phyloP scores from a whole-genome alignment of 2,888 invertebrate genomes.

The Tiliacea aurago region DNA sequence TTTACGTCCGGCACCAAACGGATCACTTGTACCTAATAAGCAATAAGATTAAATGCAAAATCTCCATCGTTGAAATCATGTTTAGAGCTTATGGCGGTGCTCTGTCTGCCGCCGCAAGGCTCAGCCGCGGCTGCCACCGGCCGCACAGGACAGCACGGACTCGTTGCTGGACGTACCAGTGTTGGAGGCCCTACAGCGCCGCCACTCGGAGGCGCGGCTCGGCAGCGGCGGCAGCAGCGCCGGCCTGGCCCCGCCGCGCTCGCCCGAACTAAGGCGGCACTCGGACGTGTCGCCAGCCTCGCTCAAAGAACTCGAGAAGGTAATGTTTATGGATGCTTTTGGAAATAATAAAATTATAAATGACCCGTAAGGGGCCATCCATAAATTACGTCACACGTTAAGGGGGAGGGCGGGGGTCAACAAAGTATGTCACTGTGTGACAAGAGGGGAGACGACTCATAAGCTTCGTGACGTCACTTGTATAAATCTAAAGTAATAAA shows the following conservation, averaged over 20 bases:
- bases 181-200: constrained; percentile 94
- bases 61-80: neutral
- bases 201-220: constrained; percentile 94
- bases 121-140: constrained; percentile 93
- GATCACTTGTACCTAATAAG: neutral
- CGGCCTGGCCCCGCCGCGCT: constrained; percentile 95
- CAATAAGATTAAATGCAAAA: neutral
- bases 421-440: neutral
- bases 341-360: neutral
- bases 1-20: no score
- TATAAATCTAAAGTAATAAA: neutral
- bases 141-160: constrained; percentile 96
- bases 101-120: constrained; percentile 96
- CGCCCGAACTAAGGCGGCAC: constrained; percentile 95
- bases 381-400: neutral
- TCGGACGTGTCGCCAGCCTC: constrained; percentile 97
- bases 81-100: constrained; percentile 95
- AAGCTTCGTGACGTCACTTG: neutral
- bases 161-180: constrained; percentile 95
- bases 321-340: constrained; percentile 81
- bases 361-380: neutral
- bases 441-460: neutral
- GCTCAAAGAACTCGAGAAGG: constrained; percentile 96
- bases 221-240: constrained; percentile 88
- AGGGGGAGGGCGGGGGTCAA: neutral